Conservation (phyloP, 2,797 vertebrate genomes). For the Cirrhinus molitorella region DNA sequence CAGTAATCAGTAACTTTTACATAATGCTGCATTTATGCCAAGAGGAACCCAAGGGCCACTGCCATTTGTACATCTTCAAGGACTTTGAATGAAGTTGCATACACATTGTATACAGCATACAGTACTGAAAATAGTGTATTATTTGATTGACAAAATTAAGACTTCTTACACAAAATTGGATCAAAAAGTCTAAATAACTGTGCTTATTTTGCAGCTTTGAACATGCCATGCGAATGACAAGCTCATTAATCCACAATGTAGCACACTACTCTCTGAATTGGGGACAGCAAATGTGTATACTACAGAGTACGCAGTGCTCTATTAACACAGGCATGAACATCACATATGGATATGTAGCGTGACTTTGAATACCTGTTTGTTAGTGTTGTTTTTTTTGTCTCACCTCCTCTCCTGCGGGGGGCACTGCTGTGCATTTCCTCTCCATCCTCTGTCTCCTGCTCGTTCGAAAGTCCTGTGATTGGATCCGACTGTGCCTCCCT, state of each 20-base stretch:
- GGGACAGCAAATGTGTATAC: not conserved
- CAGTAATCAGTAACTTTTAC: not conserved
- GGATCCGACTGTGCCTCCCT: conserved; percentile 79
- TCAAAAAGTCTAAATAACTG: not conserved
- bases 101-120: not conserved
- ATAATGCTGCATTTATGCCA: not conserved
- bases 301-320: too few relatives aligned
- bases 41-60: not conserved
- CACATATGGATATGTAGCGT: not conserved
- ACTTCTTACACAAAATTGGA: not conserved
- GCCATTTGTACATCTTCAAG: not conserved
- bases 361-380: not conserved
- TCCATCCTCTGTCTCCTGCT: conserved; percentile 68
- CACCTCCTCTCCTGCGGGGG: conserved; percentile 88
- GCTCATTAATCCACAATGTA: not conserved
- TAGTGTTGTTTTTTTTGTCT: conserved; percentile 38
- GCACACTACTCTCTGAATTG: not conserved
- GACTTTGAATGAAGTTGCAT: not conserved
- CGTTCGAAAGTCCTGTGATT: conserved; percentile 74
- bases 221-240: too few relatives aligned
- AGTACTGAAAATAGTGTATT: not conserved
- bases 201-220: not conserved
- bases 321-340: too few relatives aligned
- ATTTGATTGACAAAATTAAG: not conserved
- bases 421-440: conserved; percentile 76